Evolutionary conservation across 53 echinoderm and acorn worm species (phyloP).

Genomic region (Zoroaster sp.): DNA sequence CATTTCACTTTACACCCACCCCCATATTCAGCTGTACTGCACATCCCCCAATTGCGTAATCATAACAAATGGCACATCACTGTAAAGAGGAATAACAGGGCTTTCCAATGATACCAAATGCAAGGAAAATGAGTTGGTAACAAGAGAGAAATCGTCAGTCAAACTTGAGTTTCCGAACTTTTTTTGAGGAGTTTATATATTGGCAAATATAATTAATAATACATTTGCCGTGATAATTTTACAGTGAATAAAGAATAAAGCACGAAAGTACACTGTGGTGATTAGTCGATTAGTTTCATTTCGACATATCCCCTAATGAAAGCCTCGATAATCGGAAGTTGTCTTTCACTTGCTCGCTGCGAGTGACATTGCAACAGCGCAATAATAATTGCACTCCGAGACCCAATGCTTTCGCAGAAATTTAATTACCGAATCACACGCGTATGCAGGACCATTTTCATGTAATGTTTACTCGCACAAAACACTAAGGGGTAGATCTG

Average conservation of each 20-base stretch:
- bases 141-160: too few relatives aligned
- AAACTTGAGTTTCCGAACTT: too few relatives aligned
- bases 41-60: too few relatives aligned
- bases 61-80: too few relatives aligned
- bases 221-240: not conserved
- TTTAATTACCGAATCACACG: conserved; percentile 39
- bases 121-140: too few relatives aligned
- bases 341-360: conserved; percentile 28
- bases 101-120: too few relatives aligned
- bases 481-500: conserved; percentile 7
- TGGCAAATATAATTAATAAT: not conserved
- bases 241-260: not conserved
- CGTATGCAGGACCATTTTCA: not conserved
- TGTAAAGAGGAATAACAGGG: too few relatives aligned
- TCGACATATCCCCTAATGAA: not conserved
- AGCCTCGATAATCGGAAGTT: not conserved
- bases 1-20: too few relatives aligned
- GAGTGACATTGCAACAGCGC: conserved; percentile 23
- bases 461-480: conserved; percentile 29
- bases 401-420: conserved; percentile 29
- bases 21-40: too few relatives aligned
- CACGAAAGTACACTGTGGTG: not conserved
- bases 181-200: too few relatives aligned
- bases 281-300: not conserved
- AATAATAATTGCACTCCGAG: conserved; percentile 5